Conservation (phyloP, 2,797 vertebrate genomes). For the Lemur catta region DNA sequence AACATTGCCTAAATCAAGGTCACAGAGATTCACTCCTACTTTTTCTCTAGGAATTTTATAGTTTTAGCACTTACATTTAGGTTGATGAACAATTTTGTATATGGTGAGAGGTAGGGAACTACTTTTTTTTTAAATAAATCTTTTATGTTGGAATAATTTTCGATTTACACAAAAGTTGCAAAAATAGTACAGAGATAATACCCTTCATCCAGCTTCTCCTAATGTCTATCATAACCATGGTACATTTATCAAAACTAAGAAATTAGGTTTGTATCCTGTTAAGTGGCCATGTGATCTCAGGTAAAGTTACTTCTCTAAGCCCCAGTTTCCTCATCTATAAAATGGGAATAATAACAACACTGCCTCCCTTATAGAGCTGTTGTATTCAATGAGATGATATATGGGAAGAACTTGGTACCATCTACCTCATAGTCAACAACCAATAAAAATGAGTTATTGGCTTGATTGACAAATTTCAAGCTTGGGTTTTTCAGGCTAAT, state of each 20-base stretch:
- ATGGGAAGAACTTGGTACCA: not conserved
- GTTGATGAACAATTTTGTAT: not conserved
- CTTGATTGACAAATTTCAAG: not conserved
- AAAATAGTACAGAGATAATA: not conserved
- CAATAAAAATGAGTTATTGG: not conserved
- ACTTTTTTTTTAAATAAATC: not conserved
- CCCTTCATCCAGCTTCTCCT: not conserved
- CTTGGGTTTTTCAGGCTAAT: not conserved
- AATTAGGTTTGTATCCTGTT: not conserved
- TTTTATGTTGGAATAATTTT: slow-evolving; percentile 18
- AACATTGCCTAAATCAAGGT: not conserved
- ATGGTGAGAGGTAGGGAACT: not conserved
- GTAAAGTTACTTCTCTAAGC: not conserved
- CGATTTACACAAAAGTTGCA: not conserved
- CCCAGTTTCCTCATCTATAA: not conserved
- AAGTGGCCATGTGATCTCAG: not conserved
- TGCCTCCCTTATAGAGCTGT: not conserved
- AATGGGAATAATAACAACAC: not conserved
- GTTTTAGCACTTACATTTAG: not conserved
- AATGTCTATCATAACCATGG: not conserved
- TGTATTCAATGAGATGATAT: not conserved
- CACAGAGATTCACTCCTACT: not conserved
- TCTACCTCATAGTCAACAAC: not conserved
- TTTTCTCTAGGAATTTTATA: not conserved
- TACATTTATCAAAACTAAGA: slow-evolving; percentile 8